Conservation (phyloP, 2,797 vertebrate species). For the Dendrocincla tyrannina region DNA sequence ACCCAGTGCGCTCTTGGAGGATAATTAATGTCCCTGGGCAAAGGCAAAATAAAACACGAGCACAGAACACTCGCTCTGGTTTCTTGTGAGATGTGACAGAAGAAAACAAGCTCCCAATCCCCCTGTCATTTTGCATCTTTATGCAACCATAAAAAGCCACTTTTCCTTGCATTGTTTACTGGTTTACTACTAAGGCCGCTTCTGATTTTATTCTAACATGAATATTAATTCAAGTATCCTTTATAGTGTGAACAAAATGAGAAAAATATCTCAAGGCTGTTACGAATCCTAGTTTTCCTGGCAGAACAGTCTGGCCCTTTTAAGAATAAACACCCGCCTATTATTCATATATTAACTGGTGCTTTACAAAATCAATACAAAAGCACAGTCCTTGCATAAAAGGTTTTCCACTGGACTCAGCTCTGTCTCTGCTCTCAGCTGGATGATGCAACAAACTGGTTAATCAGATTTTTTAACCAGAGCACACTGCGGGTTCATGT, state of each 20-base stretch:
- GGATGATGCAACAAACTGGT: neutral
- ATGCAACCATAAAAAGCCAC: neutral
- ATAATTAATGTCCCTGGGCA: neutral
- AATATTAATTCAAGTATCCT: slow-evolving; percentile 33
- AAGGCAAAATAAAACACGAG: neutral
- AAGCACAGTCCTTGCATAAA: neutral
- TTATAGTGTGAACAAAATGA: neutral
- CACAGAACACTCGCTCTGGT: neutral
- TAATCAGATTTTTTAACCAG: neutral
- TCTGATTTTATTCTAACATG: neutral
- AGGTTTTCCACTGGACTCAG: neutral
- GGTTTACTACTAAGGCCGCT: neutral
- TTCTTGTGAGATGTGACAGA: neutral
- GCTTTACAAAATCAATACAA: neutral
- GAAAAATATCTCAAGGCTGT: slow-evolving; percentile 18
- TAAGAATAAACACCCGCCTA: neutral
- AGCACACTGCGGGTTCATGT: rapidly evolving
- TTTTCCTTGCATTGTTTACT: neutral
- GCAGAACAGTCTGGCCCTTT: neutral
- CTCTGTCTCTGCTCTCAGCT: neutral
- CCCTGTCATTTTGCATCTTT: neutral
- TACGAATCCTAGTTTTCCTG: neutral
- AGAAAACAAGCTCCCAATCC: neutral
- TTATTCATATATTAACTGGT: neutral
- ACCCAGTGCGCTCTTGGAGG: neutral